Base-by-base conservation (phyloP, 2,113 vertebrate species). In the Cyanoramphus novaezelandiae region DNA sequence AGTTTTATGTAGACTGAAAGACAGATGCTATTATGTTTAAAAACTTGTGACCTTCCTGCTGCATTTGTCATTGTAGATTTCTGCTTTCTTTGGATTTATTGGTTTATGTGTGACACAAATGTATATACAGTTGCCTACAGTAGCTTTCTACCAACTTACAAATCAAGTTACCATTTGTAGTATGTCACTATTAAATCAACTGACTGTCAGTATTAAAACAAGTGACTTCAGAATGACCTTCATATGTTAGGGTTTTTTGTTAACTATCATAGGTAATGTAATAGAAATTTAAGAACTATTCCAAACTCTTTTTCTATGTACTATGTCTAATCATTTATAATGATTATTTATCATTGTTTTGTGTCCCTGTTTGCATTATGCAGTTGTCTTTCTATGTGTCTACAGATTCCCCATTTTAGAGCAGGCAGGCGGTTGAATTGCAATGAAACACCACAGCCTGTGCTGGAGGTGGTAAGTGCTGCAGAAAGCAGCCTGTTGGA, bases 31-130 rank as follows among this genome's bases (percentile, higher is more conserved):
- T 76, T 92, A 3, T 88, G 50, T 88, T 91, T 92, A 77, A 83
- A 82, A 84, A 19, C 47, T 60, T 76, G 29, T 93, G 83, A 88
- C 89, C 55, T 70, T n/a, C 16, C 39, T 81, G 27, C 63, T 88
- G 52, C 23, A 28, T 90, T 96, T 96, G 72, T 88, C 71, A 64
- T 50, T 85, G 60, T 64, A 64, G 44, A 37, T 70, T 83, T 88
- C 47, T 68, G 87, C 10, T 57, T 79, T 63, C 70, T 80, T 46
- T 47, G 37, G 27, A 78, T 74, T 93, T 69, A 46, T 5, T 68
- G 25, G 13, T 67, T 88, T 83, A 17, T 63, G 41, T 76, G 41
- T 81, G 70, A 82, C 64, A 79, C 41, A 72, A 79, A 53, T 65
- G 13, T n/a, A 41, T 37, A 43, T 35, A 64, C 21, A 57, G 57